These are phyloP conservation scores for Eupelmus urozonus DNA, from an alignment of 2,888 invertebrate species.

Conservation along the genomic window DNA sequence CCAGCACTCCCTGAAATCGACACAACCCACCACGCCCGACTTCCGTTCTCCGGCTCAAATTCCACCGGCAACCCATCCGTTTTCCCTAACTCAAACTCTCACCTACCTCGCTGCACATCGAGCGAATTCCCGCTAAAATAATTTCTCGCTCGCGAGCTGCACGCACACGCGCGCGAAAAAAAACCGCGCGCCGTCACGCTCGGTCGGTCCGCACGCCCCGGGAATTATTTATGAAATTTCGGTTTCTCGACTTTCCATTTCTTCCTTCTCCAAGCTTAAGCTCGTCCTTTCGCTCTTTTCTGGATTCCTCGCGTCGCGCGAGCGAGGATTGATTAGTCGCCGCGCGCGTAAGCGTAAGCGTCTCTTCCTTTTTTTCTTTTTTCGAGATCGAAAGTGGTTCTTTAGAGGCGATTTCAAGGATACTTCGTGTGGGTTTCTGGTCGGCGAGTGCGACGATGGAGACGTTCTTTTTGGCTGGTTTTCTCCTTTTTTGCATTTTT, in stretches of 20 bases:
- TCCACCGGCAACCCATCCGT: no score
- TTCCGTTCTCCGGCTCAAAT: no score
- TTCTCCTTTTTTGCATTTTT: not conserved
- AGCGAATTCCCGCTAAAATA: not conserved
- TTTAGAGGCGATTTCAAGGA: not conserved
- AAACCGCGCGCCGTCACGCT: conserved; percentile 44
- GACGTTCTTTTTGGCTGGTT: not conserved
- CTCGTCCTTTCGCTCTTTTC: conserved; percentile 6
- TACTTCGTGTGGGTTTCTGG: not conserved
- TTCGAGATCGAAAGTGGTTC: not conserved
- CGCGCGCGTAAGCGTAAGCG: not conserved
- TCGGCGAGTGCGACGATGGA: not conserved
- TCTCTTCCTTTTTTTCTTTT: conserved; percentile 5
- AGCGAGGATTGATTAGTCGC: not conserved
- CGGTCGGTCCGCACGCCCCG: conserved; percentile 39
- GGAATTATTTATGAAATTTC: conserved; percentile 61
- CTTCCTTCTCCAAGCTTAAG: not conserved
- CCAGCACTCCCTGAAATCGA: no score
- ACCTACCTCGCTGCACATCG: not conserved
- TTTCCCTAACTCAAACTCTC: not conserved
- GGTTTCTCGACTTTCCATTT: conserved; percentile 47
- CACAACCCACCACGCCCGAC: no score
- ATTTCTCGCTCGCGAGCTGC: conserved; percentile 35
- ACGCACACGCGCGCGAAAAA: no score
- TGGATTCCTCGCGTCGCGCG: not conserved